A percentile compares a stretch with the other conserved stretches of the same genome.
These are phyloP conservation scores for Nymphalis urticae DNA, from an alignment of 2,888 invertebrate species.

Conservation along the genomic window DNA sequence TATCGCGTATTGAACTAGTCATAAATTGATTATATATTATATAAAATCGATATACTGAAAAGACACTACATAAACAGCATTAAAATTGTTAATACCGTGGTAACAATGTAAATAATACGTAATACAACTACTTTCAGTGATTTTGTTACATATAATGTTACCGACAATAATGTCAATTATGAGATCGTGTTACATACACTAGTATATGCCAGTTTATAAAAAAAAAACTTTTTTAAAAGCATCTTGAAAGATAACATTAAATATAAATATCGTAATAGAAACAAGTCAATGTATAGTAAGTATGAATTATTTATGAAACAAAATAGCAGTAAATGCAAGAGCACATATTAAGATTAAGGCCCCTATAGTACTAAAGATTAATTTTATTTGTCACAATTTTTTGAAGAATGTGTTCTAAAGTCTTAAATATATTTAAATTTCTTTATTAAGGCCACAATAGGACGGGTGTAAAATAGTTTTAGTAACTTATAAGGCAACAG, in stretches of 20 bases:
- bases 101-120: slow-evolving; percentile 23
- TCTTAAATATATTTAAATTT: slow-evolving; percentile 8
- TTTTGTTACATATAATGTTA: slow-evolving; percentile 8
- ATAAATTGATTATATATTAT: slow-evolving; percentile 2
- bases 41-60: slow-evolving; percentile 4
- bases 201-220: slow-evolving; percentile 15
- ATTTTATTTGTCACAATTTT: background rate
- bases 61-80: background rate
- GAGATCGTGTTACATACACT: slow-evolving; percentile 30
- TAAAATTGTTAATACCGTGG: slow-evolving; percentile 17
- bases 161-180: slow-evolving; percentile 25
- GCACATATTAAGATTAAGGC: slow-evolving; percentile 5
- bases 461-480: slow-evolving; percentile 11
- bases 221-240: background rate
- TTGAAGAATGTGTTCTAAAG: background rate
- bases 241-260: background rate
- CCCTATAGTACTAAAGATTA: background rate
- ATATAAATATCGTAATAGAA: background rate
- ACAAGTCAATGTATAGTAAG: background rate
- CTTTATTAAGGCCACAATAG: slow-evolving; percentile 11
- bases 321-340: slow-evolving; percentile 25
- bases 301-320: background rate
- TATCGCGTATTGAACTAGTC: background rate
- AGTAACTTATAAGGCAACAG: background rate
- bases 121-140: background rate